Evolutionary conservation across 2,888 invertebrate genomes (phyloP).

Genomic region (Yponomeuta plumbellus): DNA sequence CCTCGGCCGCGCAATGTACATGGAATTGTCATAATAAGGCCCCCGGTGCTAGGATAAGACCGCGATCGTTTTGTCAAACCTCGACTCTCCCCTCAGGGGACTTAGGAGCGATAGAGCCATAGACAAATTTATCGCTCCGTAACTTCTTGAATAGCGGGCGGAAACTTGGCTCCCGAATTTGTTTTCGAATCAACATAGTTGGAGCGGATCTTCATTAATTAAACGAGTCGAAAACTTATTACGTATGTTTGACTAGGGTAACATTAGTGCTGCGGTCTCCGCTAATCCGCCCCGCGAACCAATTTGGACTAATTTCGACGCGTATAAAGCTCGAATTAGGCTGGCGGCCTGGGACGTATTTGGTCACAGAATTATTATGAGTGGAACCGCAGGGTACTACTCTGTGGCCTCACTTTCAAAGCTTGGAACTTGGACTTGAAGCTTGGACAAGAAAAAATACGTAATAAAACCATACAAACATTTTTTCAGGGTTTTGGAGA

Average conservation of each 20-base stretch:
- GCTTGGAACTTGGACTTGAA: too few species aligned
- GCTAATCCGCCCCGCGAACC: slow-evolving; percentile 58
- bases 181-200: slow-evolving; percentile 38
- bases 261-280: slow-evolving; percentile 54
- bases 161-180: slow-evolving; percentile 59
- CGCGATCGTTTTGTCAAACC: too few species aligned
- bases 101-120: too few species aligned
- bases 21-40: too few species aligned
- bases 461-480: too few species aligned
- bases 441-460: too few species aligned
- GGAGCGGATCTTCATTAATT: slow-evolving; percentile 61
- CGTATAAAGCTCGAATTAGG: slow-evolving; percentile 64
- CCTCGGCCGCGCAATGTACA: too few species aligned
- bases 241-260: slow-evolving; percentile 60
- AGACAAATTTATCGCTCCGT: too few species aligned
- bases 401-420: too few species aligned
- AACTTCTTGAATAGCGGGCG: slow-evolving; percentile 50
- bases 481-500: too few species aligned
- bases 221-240: slow-evolving; percentile 57
- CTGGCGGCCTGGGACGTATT: slow-evolving; percentile 20
- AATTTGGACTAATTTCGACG: slow-evolving; percentile 64
- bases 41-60: too few species aligned
- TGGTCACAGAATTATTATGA: neutral
- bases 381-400: neutral
- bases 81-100: too few species aligned